These are phyloP conservation scores for Allolobophora icterica DNA, from an alignment of 2,888 invertebrate genomes.

Conservation along the genomic window DNA sequence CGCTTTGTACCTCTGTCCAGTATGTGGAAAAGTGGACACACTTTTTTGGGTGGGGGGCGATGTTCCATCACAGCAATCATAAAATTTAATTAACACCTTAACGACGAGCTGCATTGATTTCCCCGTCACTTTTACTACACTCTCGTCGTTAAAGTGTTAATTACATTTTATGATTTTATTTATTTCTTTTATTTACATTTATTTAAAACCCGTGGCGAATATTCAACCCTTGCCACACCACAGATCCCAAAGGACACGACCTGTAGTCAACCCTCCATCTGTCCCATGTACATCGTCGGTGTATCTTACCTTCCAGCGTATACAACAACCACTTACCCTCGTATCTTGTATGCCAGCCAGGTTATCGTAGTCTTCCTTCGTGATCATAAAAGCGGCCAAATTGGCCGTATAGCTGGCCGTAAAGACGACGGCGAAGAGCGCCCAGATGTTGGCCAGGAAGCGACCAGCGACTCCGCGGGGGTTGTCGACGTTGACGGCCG, in stretches of 20 bases:
- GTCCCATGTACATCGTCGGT: not conserved
- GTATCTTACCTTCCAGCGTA: not conserved
- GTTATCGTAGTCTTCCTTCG: constrained; percentile 91
- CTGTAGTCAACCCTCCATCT: not conserved
- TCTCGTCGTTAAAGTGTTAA: too few relatives aligned
- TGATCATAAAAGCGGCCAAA: constrained; percentile 99
- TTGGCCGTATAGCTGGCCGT: constrained; percentile 99
- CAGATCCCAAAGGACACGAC: not conserved
- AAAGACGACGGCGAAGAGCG: constrained; percentile 90
- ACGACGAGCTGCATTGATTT: too few relatives aligned
- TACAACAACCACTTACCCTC: constrained; percentile 65
- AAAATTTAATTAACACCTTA: not conserved
- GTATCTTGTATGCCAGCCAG: constrained; percentile 84
- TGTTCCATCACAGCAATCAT: not conserved
- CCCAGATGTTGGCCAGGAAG: constrained; percentile 65
- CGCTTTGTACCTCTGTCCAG: not conserved
- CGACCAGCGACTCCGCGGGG: constrained; percentile 92
- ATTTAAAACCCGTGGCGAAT: not conserved
- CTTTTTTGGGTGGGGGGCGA: not conserved
- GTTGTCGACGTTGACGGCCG: constrained; percentile 95
- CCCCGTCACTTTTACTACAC: too few relatives aligned
- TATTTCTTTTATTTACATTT: too few relatives aligned
- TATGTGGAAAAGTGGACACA: not conserved
- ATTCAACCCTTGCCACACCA: not conserved
- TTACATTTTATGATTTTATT: too few relatives aligned